phyloP scores from a whole-genome alignment of 2,888 invertebrate species.

The Ephialtes manifestator region DNA sequence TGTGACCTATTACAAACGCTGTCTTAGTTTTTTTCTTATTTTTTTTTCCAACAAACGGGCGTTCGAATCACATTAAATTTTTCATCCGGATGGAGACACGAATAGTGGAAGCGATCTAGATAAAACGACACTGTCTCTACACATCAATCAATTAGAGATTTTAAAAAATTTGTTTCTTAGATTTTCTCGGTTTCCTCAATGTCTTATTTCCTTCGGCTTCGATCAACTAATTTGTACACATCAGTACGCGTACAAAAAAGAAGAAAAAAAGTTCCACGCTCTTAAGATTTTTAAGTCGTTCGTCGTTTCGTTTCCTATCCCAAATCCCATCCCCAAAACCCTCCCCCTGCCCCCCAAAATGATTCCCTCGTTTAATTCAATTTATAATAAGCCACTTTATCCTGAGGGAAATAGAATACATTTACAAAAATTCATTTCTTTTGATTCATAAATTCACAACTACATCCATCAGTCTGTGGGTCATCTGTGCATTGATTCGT shows the following conservation, averaged over 20 bases:
- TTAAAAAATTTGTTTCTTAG: constrained; percentile 27
- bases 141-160: constrained; percentile 81
- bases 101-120: constrained; percentile 81
- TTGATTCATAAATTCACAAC: constrained; percentile 77
- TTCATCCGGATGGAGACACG: constrained; percentile 59
- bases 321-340: constrained; percentile 35
- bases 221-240: constrained; percentile 49
- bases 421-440: constrained; percentile 67
- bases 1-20: constrained; percentile 51
- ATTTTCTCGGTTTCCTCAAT: constrained; percentile 47
- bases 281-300: constrained; percentile 6
- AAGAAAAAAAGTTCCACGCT: constrained; percentile 14
- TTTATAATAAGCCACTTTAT: constrained; percentile 69
- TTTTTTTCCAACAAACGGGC: constrained; percentile 39
- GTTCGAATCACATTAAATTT: constrained; percentile 42
- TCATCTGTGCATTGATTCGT: constrained; percentile 79
- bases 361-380: constrained; percentile 42
- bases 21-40: neutral
- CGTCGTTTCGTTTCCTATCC: constrained; percentile 42
- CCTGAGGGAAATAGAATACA: constrained; percentile 72
- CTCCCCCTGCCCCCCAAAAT: constrained; percentile 10
- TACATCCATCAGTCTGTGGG: constrained; percentile 80
- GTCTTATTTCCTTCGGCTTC: constrained; percentile 26
- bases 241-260: constrained; percentile 38
- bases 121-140: constrained; percentile 82